A percentile compares a stretch with the other conserved stretches of the same genome.
These are phyloP conservation scores for Chaetophractus vellerosus DNA, from an alignment of 2,797 vertebrate species.

Conservation along the genomic window DNA sequence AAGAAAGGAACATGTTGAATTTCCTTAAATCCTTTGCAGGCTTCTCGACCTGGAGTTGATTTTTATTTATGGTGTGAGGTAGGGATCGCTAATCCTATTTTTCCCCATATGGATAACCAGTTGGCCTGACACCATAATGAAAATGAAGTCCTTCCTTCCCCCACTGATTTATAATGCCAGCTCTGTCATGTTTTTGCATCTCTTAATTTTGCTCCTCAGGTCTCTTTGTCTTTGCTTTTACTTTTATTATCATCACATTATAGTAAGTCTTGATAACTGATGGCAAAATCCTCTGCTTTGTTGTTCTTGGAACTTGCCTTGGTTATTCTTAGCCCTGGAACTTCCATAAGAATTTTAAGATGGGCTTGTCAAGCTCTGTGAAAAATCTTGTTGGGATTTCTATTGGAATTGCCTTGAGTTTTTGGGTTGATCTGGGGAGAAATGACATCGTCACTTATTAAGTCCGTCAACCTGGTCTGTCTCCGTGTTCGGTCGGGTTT, in stretches of 20 bases:
- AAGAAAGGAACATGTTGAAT: neutral
- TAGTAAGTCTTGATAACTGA: neutral
- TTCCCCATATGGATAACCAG: neutral
- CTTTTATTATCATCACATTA: neutral
- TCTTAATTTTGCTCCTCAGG: slow-evolving; percentile 41
- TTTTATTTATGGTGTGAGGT: neutral
- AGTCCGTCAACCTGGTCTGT: neutral
- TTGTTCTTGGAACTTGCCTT: neutral
- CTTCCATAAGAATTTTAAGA: slow-evolving; percentile 29
- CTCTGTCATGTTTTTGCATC: slow-evolving; percentile 7
- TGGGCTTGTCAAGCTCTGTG: neutral
- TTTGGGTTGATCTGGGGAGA: slow-evolving; percentile 34
- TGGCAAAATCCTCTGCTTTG: neutral
- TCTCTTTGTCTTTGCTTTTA: slow-evolving; percentile 8
- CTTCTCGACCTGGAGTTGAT: neutral
- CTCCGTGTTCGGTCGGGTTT: neutral
- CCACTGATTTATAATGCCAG: neutral
- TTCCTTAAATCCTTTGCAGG: neutral
- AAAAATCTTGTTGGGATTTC: slow-evolving; percentile 24
- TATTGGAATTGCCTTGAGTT: neutral
- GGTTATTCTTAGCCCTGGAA: neutral
- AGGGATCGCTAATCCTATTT: neutral
- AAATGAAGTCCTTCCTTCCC: slow-evolving; percentile 26
- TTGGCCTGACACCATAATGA: neutral
- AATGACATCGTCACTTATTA: slow-evolving; percentile 4